A percentile compares a stretch with the other conserved stretches of the same genome.
These are phyloP conservation scores for Aphidius gifuensis DNA, from an alignment of 1,140 invertebrate species.

Conservation along the genomic window DNA sequence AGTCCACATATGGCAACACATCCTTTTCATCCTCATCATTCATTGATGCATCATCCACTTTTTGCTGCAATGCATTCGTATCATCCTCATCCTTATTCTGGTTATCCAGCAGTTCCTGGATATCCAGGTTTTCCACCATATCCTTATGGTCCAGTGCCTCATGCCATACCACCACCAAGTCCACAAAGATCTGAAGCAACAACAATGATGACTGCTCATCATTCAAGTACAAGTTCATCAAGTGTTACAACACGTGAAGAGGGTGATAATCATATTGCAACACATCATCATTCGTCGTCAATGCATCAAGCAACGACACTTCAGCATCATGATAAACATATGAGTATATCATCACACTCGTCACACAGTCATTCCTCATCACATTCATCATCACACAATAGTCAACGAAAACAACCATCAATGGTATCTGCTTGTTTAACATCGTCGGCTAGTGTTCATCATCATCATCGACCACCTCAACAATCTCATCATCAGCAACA, in stretches of 20 bases:
- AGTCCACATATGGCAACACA: slow-evolving; percentile 60
- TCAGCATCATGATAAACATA: slow-evolving; percentile 46
- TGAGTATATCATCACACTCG: slow-evolving; percentile 47
- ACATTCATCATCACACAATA: slow-evolving; percentile 40
- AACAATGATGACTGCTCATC: slow-evolving; percentile 66
- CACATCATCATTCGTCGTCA: slow-evolving; percentile 47
- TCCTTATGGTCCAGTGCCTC: slow-evolving; percentile 68
- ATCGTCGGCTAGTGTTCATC: slow-evolving; percentile 57
- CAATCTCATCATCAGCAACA: slow-evolving; percentile 52
- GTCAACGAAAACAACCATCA: slow-evolving; percentile 44
- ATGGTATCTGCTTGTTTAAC: slow-evolving; percentile 49
- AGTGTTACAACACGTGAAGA: slow-evolving; percentile 57
- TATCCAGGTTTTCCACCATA: slow-evolving; percentile 61
- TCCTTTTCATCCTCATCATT: slow-evolving; percentile 65
- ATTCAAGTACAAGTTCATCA: slow-evolving; percentile 64
- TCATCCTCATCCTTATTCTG: slow-evolving; percentile 68
- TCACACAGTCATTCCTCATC: slow-evolving; percentile 48
- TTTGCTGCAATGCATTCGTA: slow-evolving; percentile 67
- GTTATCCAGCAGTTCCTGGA: slow-evolving; percentile 58
- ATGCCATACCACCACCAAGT: slow-evolving; percentile 69
- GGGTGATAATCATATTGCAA: slow-evolving; percentile 54
- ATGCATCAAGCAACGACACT: slow-evolving; percentile 50
- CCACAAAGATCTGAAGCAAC: slow-evolving; percentile 63
- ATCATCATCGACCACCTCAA: slow-evolving; percentile 54
- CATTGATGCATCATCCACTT: slow-evolving; percentile 66